Evolutionary conservation across 2,113 vertebrate species (phyloP).

Genomic region (Physeter macrocephalus): DNA sequence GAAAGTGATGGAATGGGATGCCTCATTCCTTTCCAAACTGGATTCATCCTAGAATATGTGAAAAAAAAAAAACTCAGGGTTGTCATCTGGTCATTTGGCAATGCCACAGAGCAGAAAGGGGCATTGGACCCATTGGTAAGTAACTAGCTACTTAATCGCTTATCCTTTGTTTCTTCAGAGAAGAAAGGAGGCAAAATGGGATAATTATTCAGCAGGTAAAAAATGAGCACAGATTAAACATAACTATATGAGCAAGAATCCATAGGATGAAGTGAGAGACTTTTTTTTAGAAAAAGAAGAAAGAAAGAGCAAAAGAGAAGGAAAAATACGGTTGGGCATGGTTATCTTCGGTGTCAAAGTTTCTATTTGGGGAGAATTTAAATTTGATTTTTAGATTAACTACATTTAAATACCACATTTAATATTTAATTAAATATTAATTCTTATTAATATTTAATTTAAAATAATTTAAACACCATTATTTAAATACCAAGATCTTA

Average conservation of each 20-base stretch:
- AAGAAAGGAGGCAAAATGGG: background rate
- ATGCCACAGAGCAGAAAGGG: background rate
- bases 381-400: conserved; percentile 4
- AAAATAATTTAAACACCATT: background rate
- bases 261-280: background rate
- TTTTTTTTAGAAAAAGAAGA: background rate
- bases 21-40: background rate
- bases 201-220: background rate
- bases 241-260: background rate
- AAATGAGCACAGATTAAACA: background rate
- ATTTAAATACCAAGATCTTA: background rate
- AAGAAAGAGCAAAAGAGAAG: background rate
- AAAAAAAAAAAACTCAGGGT: background rate
- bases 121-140: background rate
- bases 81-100: background rate
- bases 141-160: background rate
- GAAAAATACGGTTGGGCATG: background rate
- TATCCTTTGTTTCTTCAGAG: background rate
- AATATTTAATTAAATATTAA: background rate
- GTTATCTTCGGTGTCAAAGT: background rate
- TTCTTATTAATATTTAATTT: background rate
- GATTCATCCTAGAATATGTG: background rate
- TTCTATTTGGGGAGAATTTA: background rate
- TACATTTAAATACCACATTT: background rate
- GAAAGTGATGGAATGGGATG: background rate